phyloP scores from a whole-genome alignment of 2,888 invertebrate species.

The Nemoura dubitans region DNA sequence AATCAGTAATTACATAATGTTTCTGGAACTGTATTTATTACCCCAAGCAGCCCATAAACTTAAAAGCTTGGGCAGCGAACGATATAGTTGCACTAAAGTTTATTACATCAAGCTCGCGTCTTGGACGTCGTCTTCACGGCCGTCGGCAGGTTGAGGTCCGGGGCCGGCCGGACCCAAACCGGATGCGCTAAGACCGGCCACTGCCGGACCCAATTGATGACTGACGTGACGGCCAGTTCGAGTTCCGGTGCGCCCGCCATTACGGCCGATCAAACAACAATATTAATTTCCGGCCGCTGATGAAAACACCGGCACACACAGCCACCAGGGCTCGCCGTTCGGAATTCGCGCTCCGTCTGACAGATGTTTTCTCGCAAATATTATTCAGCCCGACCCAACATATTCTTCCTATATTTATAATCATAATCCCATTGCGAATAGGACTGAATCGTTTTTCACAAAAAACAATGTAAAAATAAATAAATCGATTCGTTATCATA shows the following conservation, averaged over 20 bases:
- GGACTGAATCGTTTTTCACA: no score
- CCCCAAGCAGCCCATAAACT: no score
- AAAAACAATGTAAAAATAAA: neutral
- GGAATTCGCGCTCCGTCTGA: neutral
- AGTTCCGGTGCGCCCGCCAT: neutral
- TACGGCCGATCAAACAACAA: neutral
- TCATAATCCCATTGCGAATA: no score
- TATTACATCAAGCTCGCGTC: no score
- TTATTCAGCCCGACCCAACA: neutral
- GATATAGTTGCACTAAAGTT: no score
- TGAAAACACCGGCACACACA: neutral
- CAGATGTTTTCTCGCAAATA: slow-evolving; percentile 3
- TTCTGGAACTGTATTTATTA: no score
- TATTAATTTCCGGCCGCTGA: slow-evolving; percentile 12
- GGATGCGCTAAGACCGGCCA: neutral
- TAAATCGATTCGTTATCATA: neutral
- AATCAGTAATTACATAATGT: no score
- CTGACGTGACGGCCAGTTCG: neutral
- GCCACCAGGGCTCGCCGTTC: neutral
- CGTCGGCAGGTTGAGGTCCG: no score
- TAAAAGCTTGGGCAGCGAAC: no score
- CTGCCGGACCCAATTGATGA: neutral
- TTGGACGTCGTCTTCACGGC: no score
- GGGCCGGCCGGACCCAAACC: neutral
- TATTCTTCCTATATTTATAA: neutral